Evolutionary conservation across 1,140 invertebrate genomes (phyloP), one percentile per base, ranked within the genome.

Genomic region (Anastrepha obliqua): DNA sequence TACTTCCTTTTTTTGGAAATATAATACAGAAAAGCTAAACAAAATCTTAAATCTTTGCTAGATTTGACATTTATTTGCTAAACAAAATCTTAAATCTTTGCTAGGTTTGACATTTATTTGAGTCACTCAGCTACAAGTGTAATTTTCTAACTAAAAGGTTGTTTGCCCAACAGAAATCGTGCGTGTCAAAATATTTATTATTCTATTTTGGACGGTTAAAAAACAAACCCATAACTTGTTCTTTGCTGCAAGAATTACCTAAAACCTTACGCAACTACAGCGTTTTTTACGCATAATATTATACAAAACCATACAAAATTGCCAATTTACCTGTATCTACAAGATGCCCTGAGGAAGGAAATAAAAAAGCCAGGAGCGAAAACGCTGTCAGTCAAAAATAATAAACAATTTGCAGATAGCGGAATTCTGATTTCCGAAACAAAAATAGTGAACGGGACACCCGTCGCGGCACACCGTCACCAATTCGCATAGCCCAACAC

Each of bases 341-440:
- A 29, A 65, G 29, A 65, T 29, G 29, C 29, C 29, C 29, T 29
- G 29, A 65, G 4, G 20, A 62, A 47, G 13, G 44, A 42, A 42
- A 55, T 39, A 39, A 29, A 85, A 78, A 78, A 78, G 11, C n/a
- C 1, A 58, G 11, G 17, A 85, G 15, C 42, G 59, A 44, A 86
- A 78, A 42, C 70, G 42, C 29, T 78, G 6, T 29, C 7, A 39
- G n/a, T 29, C 7, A 15, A 29, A 78, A 86, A 7, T 9, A 90
- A 90, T 89, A 89, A 81, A 89, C 90, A 90, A 90, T 91, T 91
- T 91, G 90, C 88, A 91, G 90, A 92, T 92, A 92, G 90, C 88
- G 15, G 87, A 89, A 90, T 89, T 92, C 92, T 92, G 89, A 92
- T 92, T 92, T 92, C 90, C 89, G 89, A 90, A 92, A 92, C 90